A percentile compares a stretch with the other conserved stretches of the same genome.
Evolutionary conservation across 2,113 vertebrate species (phyloP).

Genomic region (Lophura nycthemera): DNA sequence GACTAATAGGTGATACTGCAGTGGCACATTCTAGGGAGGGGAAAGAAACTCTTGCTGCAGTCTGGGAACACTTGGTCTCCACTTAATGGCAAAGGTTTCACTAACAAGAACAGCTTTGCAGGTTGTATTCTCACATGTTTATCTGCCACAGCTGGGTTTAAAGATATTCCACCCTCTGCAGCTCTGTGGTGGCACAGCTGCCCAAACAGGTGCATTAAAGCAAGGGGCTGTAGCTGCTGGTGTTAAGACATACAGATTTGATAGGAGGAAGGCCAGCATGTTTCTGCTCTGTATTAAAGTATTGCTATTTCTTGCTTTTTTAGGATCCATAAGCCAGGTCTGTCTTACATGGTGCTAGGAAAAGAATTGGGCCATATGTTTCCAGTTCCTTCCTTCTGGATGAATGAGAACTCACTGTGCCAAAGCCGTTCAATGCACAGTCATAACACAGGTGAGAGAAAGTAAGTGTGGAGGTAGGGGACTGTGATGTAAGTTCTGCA

Average conservation of each 20-base stretch:
- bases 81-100: not conserved
- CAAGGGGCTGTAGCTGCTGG: not conserved
- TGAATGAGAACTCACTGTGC: not conserved
- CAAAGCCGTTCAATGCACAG: not conserved
- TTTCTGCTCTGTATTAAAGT: not conserved
- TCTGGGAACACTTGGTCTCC: not conserved
- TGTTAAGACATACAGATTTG: rapidly evolving
- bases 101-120: not conserved
- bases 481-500: rapidly evolving
- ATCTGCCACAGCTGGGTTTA: not conserved
- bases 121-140: rapidly evolving
- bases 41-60: not conserved
- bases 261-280: not conserved
- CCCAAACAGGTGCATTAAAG: not conserved
- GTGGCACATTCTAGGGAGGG: too few relatives aligned
- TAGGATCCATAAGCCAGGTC: not conserved
- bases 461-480: rapidly evolving
- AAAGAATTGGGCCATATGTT: not conserved
- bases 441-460: not conserved
- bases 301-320: not conserved
- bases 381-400: not conserved
- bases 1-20: not conserved
- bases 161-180: not conserved
- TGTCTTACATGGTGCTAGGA: not conserved
- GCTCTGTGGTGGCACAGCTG: not conserved